Evolutionary conservation across 2,113 vertebrate genomes (phyloP).

Genomic region (Oxygymnocypris stewartii): DNA sequence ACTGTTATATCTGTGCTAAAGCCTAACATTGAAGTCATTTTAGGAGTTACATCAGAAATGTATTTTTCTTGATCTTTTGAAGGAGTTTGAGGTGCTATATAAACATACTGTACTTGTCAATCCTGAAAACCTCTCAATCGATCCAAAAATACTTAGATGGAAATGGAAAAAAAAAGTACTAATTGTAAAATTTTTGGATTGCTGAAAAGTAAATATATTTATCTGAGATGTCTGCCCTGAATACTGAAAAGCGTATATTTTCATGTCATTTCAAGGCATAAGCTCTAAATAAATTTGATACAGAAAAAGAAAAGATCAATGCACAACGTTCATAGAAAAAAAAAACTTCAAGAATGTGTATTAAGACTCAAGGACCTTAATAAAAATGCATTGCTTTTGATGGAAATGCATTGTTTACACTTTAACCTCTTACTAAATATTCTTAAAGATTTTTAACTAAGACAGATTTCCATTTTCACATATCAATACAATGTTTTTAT

Average conservation of each 20-base stretch:
- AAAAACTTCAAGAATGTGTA: background rate
- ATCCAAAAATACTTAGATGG: background rate
- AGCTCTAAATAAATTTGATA: background rate
- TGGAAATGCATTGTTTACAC: background rate
- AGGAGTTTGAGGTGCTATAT: background rate
- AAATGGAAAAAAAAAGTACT: background rate
- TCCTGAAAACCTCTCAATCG: background rate
- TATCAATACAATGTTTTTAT: no score
- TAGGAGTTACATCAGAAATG: background rate
- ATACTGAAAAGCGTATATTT: background rate
- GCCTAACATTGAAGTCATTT: background rate
- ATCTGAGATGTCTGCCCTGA: background rate
- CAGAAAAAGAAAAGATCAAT: background rate
- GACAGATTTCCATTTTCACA: no score
- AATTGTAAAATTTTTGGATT: background rate
- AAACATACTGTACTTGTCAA: background rate
- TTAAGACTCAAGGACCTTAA: background rate
- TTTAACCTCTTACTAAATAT: background rate
- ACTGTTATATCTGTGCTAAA: background rate
- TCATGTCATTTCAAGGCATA: background rate
- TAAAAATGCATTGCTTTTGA: background rate
- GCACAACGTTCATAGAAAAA: background rate
- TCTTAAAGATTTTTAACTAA: background rate
- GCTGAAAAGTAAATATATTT: background rate
- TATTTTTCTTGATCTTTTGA: background rate